Conservation (phyloP, 2,113 vertebrate genomes). For the Corythaeola cristata region DNA sequence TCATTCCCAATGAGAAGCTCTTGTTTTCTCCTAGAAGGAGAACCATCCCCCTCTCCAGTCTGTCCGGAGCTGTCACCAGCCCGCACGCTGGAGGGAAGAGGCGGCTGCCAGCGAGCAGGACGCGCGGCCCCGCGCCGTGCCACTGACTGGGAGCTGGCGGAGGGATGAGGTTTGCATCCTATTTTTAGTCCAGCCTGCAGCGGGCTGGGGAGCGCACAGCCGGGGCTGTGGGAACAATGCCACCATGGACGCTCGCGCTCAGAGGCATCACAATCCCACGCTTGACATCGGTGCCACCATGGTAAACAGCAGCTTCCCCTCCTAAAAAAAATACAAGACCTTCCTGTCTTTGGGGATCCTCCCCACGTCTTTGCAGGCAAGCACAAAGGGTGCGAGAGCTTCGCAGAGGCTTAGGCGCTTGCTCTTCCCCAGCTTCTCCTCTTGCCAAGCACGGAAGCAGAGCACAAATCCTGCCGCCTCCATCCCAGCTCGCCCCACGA, state of each 20-base stretch:
- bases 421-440: not conserved
- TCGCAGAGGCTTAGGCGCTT: not conserved
- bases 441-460: not conserved
- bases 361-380: not conserved
- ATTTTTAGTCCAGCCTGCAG: slow-evolving; percentile 66
- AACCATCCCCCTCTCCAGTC: not conserved
- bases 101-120: not conserved
- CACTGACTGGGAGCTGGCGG: not conserved
- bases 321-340: not conserved
- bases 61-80: not conserved
- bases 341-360: not conserved
- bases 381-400: not conserved
- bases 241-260: not conserved
- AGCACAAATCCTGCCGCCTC: not conserved
- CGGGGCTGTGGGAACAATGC: slow-evolving; percentile 17
- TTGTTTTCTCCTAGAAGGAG: not conserved
- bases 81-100: not conserved
- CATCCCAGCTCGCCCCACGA: not conserved
- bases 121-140: not conserved
- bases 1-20: not conserved
- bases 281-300: not conserved
- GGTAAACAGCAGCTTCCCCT: not conserved
- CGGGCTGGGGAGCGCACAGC: not conserved
- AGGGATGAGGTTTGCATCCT: slow-evolving; percentile 52
- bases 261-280: not conserved